phyloP scores from a whole-genome alignment of 2,888 invertebrate genomes.

The Cryptosula pallasiana region DNA sequence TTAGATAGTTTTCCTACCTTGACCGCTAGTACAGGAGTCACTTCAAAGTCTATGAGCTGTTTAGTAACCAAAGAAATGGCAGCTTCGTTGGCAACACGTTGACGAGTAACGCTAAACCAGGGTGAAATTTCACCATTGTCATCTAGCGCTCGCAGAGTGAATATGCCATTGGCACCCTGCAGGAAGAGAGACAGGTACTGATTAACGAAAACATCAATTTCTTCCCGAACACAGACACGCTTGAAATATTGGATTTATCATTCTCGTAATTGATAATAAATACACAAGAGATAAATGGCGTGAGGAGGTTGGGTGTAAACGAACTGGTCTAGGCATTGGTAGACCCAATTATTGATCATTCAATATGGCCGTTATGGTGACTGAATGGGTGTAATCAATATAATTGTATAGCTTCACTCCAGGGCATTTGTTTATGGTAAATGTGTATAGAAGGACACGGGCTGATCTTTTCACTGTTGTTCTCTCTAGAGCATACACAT shows the following conservation, averaged over 20 bases:
- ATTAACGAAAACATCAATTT: not conserved
- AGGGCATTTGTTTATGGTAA: slow-evolving; percentile 12
- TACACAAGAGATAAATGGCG: too few relatives aligned
- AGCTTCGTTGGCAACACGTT: not conserved
- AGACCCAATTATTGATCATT: not conserved
- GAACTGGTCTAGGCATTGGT: too few relatives aligned
- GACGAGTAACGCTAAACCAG: not conserved
- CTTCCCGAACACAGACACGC: not conserved
- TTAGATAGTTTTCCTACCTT: not conserved
- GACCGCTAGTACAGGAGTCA: not conserved
- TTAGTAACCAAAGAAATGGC: not conserved
- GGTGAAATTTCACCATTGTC: not conserved
- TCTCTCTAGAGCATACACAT: not conserved
- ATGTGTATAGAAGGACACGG: not conserved
- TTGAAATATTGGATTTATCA: too few relatives aligned
- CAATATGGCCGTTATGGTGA: not conserved
- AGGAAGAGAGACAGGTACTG: too few relatives aligned
- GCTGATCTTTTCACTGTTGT: not conserved
- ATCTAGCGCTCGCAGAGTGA: not conserved
- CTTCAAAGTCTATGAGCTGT: not conserved
- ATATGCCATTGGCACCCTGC: slow-evolving; percentile 8
- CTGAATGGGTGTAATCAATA: not conserved
- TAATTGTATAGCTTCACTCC: not conserved
- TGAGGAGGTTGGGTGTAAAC: too few relatives aligned
- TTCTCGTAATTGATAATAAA: too few relatives aligned